These are phyloP conservation scores for Zaprionus camerounensis DNA, from an alignment of 1,140 invertebrate species.

Conservation along the genomic window DNA sequence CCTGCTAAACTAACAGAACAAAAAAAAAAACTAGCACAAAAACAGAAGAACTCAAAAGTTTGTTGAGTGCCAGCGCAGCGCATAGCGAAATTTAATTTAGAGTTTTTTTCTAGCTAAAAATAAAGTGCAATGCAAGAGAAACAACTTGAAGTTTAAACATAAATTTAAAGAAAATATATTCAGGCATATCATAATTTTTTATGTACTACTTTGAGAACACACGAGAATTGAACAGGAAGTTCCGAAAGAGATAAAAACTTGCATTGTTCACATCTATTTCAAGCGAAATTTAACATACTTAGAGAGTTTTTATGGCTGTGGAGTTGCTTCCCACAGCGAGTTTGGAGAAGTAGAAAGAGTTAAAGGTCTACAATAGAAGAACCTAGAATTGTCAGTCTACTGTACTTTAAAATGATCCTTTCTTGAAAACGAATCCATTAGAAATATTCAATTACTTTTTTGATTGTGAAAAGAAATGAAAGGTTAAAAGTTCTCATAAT, in stretches of 20 bases:
- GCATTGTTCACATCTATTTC: neutral
- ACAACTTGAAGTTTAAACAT: neutral
- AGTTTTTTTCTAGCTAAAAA: slow-evolving; percentile 21
- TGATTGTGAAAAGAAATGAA: too few species aligned
- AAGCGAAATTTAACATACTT: neutral
- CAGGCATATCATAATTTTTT: neutral
- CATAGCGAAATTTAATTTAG: slow-evolving; percentile 39
- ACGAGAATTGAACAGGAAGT: neutral
- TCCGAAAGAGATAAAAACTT: slow-evolving; percentile 8
- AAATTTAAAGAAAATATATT: neutral
- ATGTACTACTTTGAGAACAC: neutral
- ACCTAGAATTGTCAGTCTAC: too few species aligned
- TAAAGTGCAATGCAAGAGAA: neutral
- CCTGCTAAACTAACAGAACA: slow-evolving; percentile 1
- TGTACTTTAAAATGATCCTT: too few species aligned
- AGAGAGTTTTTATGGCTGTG: neutral
- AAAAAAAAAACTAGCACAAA: slow-evolving; percentile 16
- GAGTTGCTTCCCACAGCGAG: neutral
- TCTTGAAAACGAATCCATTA: too few species aligned
- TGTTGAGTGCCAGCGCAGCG: slow-evolving; percentile 29
- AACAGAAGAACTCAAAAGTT: slow-evolving; percentile 42
- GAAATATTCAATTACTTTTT: too few species aligned
- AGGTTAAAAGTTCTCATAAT: too few species aligned
- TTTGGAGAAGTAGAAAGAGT: neutral
- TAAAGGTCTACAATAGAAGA: too few species aligned